Base-by-base conservation (phyloP, 2,113 vertebrate genomes). In the Thunnus maccoyii region DNA sequence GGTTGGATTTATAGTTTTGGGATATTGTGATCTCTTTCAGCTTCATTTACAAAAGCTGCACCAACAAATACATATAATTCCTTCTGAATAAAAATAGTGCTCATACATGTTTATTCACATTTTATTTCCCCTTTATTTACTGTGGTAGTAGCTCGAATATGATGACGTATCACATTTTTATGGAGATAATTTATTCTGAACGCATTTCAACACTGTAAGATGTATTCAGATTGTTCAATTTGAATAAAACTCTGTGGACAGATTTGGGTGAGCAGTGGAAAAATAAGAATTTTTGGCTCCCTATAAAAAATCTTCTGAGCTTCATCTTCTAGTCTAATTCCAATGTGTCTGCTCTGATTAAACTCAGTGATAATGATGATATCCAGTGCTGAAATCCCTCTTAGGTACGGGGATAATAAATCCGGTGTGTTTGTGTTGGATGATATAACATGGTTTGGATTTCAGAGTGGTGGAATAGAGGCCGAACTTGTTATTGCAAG, bases 371-470 rank as follows among this genome's bases (percentile, higher is more conserved):
- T 77, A 27, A 67, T 54, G 64, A 78, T 32, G 22, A 58, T 54
- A 72, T 70, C 36, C 50, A 11, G 36, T 66, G 25, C 60, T 27
- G 65, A 79, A 78, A 68, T 76, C 16, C 55, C 51, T 70, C 25
- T 27, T 14, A 72, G 20, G 71, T 65, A 51, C 11, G 48, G 27
- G 67, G 60, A 72, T 79, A 51, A 76, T 44, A 72, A 62, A 79
- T n/a, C 36, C 25, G 17, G 9, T 12, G 18, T 85, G 64, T 89
- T 89, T 79, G 75, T 76, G 46, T 73, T 89, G 83, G 84, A 76
- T 57, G 15, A 44, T 44, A 52, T 22, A 54, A 20, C 22, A 52
- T 30, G 6, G 57, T 51, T 72, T 72, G 54, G 56, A 54, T 74
- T 36, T 62, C 61, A 18, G 22, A 22, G 25, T 63, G 52, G 18